Evolutionary conservation across 2,888 invertebrate species (phyloP), one percentile per base, ranked within the genome.

Genomic region (Hemistola chrysoprasaria): DNA sequence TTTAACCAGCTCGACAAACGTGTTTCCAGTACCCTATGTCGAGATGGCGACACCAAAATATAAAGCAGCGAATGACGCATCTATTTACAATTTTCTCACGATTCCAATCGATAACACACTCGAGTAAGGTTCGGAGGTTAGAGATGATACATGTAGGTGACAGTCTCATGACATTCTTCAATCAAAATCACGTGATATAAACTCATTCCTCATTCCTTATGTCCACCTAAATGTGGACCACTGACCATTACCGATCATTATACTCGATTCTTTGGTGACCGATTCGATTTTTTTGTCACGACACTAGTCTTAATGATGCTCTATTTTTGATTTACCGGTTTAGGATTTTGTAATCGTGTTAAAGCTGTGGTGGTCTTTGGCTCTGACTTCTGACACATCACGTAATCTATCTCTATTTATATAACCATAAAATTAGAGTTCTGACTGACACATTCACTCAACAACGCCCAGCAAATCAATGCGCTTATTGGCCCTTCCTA

Each of bases 301-400:
- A 73, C 68, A 61, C 54, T 47, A 46, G 61, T 67, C 67, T 68
- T 80, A 79, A 79, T 73, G 79, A 78, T 70, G 71, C 57, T 70
- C 78, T 65, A 72, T 75, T 77, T 78, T 68, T 56, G 64, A 71
- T 7, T 27, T 28, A 36, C 27, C 32, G 16, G 16, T 16, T 2
- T 16, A 16, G 16, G 4, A 16, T 16, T 16, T 16, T 16, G n/a
- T 8, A 3, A 8, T 8, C 4, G 4, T 1, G 24, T 8, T 8
- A 9, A 24, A 7, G 8, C 8, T 8, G 8, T n/a, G n/a, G n/a
- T n/a, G 24, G n/a, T 24, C 8, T 4, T 9, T 8, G 6, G 2
- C 1, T 2, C 2, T 22, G 39, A 32, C 22, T 25, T 21, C 1
- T n/a, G n/a, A n/a, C n/a, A n/a, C n/a, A n/a, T n/a, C n/a, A n/a